These are phyloP conservation scores for Dipodomys merriami DNA, from an alignment of 2,113 vertebrate genomes.

Conservation along the genomic window DNA sequence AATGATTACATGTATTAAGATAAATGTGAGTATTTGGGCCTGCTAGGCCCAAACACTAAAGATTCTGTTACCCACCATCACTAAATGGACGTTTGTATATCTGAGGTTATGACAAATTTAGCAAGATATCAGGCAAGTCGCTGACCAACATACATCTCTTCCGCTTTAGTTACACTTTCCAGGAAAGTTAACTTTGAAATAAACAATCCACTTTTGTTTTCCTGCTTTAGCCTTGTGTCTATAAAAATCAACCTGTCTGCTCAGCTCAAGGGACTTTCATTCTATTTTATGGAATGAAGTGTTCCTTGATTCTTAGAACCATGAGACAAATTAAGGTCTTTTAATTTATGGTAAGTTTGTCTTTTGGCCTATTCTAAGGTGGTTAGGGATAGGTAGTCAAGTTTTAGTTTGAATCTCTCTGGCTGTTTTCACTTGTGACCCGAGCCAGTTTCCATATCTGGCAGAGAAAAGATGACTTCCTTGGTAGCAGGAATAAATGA, in stretches of 20 bases:
- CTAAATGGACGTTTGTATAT: neutral
- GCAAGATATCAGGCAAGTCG: neutral
- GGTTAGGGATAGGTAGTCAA: neutral
- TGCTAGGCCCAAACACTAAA: neutral
- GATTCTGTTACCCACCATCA: too few relatives aligned
- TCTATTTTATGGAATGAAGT: neutral
- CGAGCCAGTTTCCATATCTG: neutral
- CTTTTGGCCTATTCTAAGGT: neutral
- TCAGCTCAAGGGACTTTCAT: neutral
- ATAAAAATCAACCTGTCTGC: neutral
- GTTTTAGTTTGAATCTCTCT: conserved; percentile 4
- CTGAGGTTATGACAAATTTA: neutral
- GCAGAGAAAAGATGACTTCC: neutral
- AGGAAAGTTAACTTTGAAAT: neutral
- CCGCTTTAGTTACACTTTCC: neutral
- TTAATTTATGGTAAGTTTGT: neutral
- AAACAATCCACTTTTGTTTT: neutral
- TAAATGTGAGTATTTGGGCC: neutral
- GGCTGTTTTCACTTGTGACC: neutral
- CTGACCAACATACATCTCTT: neutral
- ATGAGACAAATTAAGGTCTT: neutral
- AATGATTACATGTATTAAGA: neutral
- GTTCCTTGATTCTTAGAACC: neutral
- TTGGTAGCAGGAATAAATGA: neutral
- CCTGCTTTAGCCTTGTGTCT: neutral